Conservation (phyloP, 1,140 invertebrate species). For the Hypsibius dujardini region DNA sequence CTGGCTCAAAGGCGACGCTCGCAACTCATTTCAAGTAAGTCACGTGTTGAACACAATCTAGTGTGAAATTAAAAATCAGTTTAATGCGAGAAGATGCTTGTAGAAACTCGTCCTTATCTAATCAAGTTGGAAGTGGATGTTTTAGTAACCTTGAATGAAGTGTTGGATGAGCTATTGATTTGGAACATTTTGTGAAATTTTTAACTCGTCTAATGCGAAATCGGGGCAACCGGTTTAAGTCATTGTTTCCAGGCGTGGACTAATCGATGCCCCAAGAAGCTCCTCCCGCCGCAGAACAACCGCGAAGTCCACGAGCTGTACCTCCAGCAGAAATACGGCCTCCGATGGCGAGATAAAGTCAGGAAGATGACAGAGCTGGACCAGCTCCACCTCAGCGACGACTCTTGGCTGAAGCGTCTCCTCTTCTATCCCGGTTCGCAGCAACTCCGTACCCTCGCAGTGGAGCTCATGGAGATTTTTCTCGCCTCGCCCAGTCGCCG, state of each 20-base stretch:
- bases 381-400: constrained; percentile 24
- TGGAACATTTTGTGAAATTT: too few relatives aligned
- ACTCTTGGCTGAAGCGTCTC: constrained; percentile 12
- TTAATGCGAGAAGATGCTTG: too few relatives aligned
- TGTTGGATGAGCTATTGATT: too few relatives aligned
- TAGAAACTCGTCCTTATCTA: too few relatives aligned
- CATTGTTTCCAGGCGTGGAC: constrained; percentile 1
- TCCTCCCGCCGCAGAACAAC: constrained; percentile 25
- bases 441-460: background rate
- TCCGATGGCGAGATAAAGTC: constrained; percentile 36
- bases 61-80: too few relatives aligned
- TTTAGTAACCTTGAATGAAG: too few relatives aligned
- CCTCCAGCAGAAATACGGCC: constrained; percentile 57
- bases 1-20: constrained; percentile 2
- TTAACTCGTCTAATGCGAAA: too few relatives aligned
- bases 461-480: background rate
- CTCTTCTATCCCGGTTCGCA: constrained; percentile 17
- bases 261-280: constrained; percentile 3
- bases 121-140: too few relatives aligned
- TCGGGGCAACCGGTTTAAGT: background rate
- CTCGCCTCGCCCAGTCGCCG: background rate
- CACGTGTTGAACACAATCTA: too few relatives aligned
- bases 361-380: constrained; percentile 28
- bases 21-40: background rate
- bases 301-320: constrained; percentile 41